Evolutionary conservation across 2,797 vertebrate species (phyloP), one percentile per base, ranked within the genome.

Genomic region (Euphonia xanthogaster): DNA sequence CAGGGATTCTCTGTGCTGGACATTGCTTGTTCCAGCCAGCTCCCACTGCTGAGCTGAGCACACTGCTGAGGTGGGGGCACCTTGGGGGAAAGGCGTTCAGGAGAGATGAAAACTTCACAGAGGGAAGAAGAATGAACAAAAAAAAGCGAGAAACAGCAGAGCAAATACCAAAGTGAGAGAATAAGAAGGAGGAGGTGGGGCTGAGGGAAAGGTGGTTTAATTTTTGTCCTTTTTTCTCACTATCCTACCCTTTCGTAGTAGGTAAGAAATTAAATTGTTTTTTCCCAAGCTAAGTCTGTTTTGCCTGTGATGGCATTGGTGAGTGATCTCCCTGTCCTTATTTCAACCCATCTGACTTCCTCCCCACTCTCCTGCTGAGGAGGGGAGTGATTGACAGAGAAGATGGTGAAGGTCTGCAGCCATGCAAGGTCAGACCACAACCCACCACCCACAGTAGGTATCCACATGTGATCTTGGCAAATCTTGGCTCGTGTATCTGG

Each of bases 11-110:
- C 33, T 7, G 23, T 74, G 40, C 31, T 57, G 63, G 21, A 22
- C n/a, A 39, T 12, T 9, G 1, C 23, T 28, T 12, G 7, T 37
- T 57, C 57, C 44, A 76, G 25, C 12, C 51, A 51, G 44, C 39
- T 58, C 21, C 31, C 25, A 21, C 35, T 50, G 63, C 76, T 47
- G 14, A 33, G 37, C 20, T 70, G 6, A 39, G 44, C n/a, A 40
- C 1, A 1, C 24, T 54, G 37, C 33, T n/a, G 3, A 15, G 2
- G 4, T 23, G 21, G 30, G 10, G 23, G 8, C 1, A 4, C 2
- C 35, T 31, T 1, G 2, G 16, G 37, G n/a, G 4, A 70, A 78
- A n/a, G 1, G 2, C 10, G 6, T 55, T 28, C 45, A n/a, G 37
- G 24, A 61, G 19, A 50, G n/a, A 1, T 47, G 84, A 81, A 48